Evolutionary conservation across 30 jellyfish, hydroid and myxozoan species (phyloP).

Genomic region (Nemopilema nomurai): DNA sequence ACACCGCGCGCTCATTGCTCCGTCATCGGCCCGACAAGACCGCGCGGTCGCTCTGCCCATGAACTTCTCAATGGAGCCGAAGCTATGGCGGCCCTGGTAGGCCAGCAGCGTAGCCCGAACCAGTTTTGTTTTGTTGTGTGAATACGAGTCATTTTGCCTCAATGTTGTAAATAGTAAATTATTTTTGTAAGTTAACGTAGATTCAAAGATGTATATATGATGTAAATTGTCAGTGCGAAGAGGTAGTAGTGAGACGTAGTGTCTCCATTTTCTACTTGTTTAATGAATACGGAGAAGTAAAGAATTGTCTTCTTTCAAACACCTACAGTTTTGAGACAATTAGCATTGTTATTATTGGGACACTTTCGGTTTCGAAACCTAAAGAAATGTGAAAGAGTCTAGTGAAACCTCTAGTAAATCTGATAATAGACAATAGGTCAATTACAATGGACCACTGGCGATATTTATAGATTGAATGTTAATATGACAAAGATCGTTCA

Average conservation of each 20-base stretch:
- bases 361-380: too few species aligned
- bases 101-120: not conserved
- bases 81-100: constrained; percentile 69
- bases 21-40: constrained; percentile 13
- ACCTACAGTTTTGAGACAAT: too few species aligned
- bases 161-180: constrained; percentile 25
- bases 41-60: not conserved
- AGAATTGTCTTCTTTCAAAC: not conserved
- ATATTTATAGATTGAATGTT: too few species aligned
- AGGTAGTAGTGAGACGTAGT: not conserved
- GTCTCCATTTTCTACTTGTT: not conserved
- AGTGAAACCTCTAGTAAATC: too few species aligned
- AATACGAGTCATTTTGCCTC: not conserved
- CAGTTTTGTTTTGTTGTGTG: not conserved
- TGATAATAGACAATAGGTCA: too few species aligned
- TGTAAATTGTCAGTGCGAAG: not conserved
- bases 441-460: too few species aligned
- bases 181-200: constrained; percentile 7
- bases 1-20: constrained; percentile 1
- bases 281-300: not conserved
- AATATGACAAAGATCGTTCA: too few species aligned
- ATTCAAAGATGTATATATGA: not conserved
- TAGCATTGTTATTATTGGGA: too few species aligned
- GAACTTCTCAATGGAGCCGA: constrained; percentile 13
- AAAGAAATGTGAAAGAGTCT: too few species aligned